Percentiles rank a stretch among this genome's conserved stretches.
These are phyloP conservation scores for Phymanthus crucifer DNA, from an alignment of 92 coral and sea anemone genomes.

Conservation along the genomic window DNA sequence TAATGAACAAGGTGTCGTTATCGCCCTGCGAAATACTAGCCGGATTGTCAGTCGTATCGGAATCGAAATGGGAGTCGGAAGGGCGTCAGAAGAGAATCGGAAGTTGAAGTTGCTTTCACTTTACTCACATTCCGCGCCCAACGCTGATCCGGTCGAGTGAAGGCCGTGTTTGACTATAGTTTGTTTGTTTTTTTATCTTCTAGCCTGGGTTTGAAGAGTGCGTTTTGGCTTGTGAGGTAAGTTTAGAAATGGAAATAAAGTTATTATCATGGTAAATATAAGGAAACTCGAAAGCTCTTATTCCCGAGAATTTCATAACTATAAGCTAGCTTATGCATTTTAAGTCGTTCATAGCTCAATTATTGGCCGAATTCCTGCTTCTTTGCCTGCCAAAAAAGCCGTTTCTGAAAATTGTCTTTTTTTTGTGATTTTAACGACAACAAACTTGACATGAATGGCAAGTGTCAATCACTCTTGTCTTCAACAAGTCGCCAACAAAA, in stretches of 20 bases:
- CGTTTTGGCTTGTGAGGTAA: constrained; percentile 51
- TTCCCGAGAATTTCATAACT: too few species aligned
- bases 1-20: too few species aligned
- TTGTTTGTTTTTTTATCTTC: not conserved
- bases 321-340: not conserved
- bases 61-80: too few species aligned
- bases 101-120: too few species aligned
- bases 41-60: too few species aligned
- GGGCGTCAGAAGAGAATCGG: too few species aligned
- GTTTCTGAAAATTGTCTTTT: not conserved
- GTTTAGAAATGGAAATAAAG: not conserved
- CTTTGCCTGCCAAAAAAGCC: not conserved
- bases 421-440: not conserved
- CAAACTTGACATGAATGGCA: not conserved
- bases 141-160: too few species aligned
- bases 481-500: constrained; percentile 16
- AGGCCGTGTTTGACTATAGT: not conserved
- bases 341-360: too few species aligned
- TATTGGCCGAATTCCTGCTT: not conserved
- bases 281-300: not conserved
- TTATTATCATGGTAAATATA: too few species aligned
- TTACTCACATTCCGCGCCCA: too few species aligned
- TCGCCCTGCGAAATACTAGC: too few species aligned
- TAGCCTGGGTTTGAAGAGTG: constrained; percentile 56
- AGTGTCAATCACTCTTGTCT: constrained; percentile 7